A percentile compares a stretch with the other conserved stretches of the same genome.
phyloP scores from a whole-genome alignment of 92 coral and sea anemone genomes.

The Chrysogorgia sp. region DNA sequence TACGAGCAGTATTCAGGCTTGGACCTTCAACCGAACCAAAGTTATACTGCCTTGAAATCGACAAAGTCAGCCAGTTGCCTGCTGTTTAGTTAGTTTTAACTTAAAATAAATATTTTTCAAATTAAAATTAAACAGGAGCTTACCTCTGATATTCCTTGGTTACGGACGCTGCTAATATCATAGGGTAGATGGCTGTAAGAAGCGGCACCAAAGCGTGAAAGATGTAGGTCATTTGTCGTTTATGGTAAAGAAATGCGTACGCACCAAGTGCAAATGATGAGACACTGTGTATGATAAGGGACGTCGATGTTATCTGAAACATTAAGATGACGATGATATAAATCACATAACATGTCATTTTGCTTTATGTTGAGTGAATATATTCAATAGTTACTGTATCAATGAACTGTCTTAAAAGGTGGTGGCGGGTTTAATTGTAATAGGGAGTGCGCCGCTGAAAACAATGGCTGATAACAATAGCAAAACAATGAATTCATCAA shows the following conservation, averaged over 20 bases:
- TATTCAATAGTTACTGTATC: too few relatives aligned
- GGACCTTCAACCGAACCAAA: too few relatives aligned
- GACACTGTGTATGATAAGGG: conserved; percentile 59
- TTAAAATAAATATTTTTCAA: background rate
- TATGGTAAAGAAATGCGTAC: conserved; percentile 74
- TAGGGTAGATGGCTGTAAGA: conserved; percentile 71
- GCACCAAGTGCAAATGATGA: conserved; percentile 72
- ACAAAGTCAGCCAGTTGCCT: too few relatives aligned
- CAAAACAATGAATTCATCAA: too few relatives aligned
- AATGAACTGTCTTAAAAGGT: too few relatives aligned
- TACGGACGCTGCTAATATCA: conserved; percentile 81
- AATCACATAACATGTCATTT: background rate
- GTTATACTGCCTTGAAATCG: too few relatives aligned
- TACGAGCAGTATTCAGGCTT: too few relatives aligned
- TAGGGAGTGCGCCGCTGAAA: too few relatives aligned
- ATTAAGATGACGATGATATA: background rate
- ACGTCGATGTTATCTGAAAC: conserved; percentile 60
- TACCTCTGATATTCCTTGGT: conserved; percentile 88
- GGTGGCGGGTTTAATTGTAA: too few relatives aligned
- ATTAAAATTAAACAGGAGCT: background rate
- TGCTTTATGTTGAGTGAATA: too few relatives aligned
- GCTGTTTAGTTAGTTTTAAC: too few relatives aligned
- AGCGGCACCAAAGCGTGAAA: conserved; percentile 79
- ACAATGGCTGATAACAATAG: too few relatives aligned
- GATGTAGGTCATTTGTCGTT: conserved; percentile 61